These are phyloP conservation scores for Muscicapa striata DNA, from an alignment of 2,797 vertebrate species.

Conservation along the genomic window DNA sequence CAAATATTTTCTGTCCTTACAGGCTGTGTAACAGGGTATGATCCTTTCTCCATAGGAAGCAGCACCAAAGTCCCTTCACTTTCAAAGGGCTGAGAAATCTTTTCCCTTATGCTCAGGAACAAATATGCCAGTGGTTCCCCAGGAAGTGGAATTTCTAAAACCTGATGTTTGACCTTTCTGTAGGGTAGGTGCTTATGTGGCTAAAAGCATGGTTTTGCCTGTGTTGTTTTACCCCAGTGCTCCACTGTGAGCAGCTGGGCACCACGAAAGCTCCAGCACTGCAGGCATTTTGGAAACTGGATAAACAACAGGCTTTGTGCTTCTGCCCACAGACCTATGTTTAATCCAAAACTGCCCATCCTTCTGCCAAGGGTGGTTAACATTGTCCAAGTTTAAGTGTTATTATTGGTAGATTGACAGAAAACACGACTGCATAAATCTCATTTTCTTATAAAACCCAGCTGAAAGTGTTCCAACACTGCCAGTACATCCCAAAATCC, in stretches of 20 bases:
- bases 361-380: neutral
- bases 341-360: neutral
- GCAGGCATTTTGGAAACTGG: neutral
- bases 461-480: neutral
- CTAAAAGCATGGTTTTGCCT: neutral
- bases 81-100: neutral
- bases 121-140: neutral
- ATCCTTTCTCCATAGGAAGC: neutral
- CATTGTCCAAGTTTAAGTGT: neutral
- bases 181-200: neutral
- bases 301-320: neutral
- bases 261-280: neutral
- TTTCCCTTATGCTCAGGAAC: neutral
- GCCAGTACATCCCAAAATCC: neutral
- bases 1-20: neutral
- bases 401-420: neutral
- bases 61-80: neutral
- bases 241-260: neutral
- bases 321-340: neutral
- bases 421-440: neutral
- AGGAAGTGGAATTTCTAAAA: conserved; percentile 14
- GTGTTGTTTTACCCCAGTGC: neutral
- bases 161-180: conserved; percentile 9
- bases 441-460: neutral
- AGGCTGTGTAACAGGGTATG: neutral